Evolutionary conservation across 2,113 vertebrate species (phyloP).

Genomic region (Ceyx melanurus): DNA sequence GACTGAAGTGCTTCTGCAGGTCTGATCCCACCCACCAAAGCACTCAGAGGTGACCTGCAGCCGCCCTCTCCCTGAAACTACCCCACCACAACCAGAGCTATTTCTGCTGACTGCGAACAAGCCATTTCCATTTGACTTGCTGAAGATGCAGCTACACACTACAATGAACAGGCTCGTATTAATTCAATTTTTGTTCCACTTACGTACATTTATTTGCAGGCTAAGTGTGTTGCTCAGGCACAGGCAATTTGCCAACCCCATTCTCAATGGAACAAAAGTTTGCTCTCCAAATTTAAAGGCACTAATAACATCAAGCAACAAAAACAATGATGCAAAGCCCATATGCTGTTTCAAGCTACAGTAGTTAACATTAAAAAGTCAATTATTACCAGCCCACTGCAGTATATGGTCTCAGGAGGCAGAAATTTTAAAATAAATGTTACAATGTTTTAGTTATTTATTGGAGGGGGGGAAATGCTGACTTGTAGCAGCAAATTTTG

Average conservation of each 20-base stretch:
- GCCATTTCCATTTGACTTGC: neutral
- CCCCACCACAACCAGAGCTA: neutral
- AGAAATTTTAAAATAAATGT: neutral
- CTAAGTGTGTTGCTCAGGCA: neutral
- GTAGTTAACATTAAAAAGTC: neutral
- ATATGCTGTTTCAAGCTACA: neutral
- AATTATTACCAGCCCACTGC: neutral
- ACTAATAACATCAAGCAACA: constrained; percentile 10
- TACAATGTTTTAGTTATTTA: neutral
- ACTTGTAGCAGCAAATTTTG: neutral
- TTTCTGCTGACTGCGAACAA: neutral
- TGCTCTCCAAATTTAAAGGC: constrained; percentile 6
- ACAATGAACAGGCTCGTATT: fast-evolving
- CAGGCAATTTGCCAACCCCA: neutral
- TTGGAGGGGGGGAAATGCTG: neutral
- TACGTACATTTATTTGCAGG: neutral
- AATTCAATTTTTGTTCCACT: neutral
- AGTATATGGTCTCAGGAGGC: neutral
- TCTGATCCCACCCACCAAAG: neutral
- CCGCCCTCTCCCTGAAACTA: neutral
- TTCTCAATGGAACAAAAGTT: constrained; percentile 17
- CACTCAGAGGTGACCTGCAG: neutral
- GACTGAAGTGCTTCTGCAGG: neutral
- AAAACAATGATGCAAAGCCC: constrained; percentile 8
- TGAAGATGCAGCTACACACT: neutral